Conservation (phyloP, 2,797 vertebrate genomes). For the Pygocentrus nattereri region DNA sequence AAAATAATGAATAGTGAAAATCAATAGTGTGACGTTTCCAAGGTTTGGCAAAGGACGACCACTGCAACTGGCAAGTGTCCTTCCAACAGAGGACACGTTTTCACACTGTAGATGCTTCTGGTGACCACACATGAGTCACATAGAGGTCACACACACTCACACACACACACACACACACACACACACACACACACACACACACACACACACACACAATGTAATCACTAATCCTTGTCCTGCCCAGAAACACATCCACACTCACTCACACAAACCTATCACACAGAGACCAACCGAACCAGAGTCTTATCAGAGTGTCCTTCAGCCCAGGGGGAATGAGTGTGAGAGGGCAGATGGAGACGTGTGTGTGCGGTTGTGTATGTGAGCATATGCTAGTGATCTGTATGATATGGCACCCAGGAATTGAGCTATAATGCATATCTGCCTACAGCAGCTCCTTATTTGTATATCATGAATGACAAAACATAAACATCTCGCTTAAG, state of each 20-base stretch:
- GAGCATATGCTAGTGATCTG: neutral
- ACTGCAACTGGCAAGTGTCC: neutral
- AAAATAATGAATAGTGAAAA: too few relatives aligned
- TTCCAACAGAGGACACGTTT: neutral
- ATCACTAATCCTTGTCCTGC: slow-evolving; percentile 4
- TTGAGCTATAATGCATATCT: neutral
- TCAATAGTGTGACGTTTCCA: slow-evolving; percentile 11
- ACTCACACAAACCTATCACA: slow-evolving; percentile 1
- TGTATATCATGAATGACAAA: slow-evolving; percentile 30
- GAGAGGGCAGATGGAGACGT: slow-evolving; percentile 18
- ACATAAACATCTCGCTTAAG: neutral
- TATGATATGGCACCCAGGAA: slow-evolving; percentile 4
- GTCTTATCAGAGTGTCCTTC: slow-evolving; percentile 49
- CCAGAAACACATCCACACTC: neutral
- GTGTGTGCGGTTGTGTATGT: slow-evolving; percentile 5
- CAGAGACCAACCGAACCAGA: slow-evolving; percentile 14
- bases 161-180: neutral
- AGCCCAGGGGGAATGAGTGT: slow-evolving; percentile 24
- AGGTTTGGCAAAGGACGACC: slow-evolving; percentile 26
- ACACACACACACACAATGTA: neutral
- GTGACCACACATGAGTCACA: slow-evolving; percentile 36
- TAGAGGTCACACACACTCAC: slow-evolving; percentile 32
- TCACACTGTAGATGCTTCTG: slow-evolving; percentile 7
- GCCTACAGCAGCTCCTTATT: slow-evolving; percentile 1
- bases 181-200: slow-evolving; percentile 9